Evolutionary conservation across 53 echinoderm and acorn worm genomes (phyloP).

Genomic region (Mesocentrotus franciscanus): DNA sequence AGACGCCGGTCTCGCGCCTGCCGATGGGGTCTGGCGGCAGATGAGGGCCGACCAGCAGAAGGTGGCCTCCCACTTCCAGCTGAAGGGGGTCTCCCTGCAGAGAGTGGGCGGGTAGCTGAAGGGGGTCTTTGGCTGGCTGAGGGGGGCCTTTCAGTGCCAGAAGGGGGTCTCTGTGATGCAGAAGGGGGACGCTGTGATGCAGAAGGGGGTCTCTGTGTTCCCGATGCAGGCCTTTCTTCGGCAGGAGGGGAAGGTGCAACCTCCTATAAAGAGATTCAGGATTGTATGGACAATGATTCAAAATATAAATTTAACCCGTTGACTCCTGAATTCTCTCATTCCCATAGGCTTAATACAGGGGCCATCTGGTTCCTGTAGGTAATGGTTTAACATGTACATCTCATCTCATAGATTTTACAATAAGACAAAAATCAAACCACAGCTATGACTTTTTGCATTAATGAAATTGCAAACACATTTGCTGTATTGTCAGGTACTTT

Average conservation of each 20-base stretch:
- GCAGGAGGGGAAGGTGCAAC: background rate
- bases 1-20: conserved; percentile 68
- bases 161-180: conserved; percentile 64
- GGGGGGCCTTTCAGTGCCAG: conserved; percentile 64
- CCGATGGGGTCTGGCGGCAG: conserved; percentile 70
- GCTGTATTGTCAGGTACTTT: no score
- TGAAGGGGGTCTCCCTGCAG: conserved; percentile 64
- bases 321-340: no score
- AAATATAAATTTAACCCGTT: background rate
- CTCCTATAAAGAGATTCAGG: background rate
- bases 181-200: conserved; percentile 56
- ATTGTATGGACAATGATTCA: background rate
- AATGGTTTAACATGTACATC: no score
- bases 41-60: conserved; percentile 65
- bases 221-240: conserved; percentile 47
- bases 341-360: no score
- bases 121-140: conserved; percentile 69
- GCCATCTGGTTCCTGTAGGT: no score
- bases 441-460: background rate
- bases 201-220: conserved; percentile 60
- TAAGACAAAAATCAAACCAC: no score
- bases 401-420: no score
- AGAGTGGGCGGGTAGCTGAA: conserved; percentile 63
- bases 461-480: background rate
- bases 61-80: conserved; percentile 35